Evolutionary conservation across 2,888 invertebrate species (phyloP).

Genomic region (Heliothis peltigera): DNA sequence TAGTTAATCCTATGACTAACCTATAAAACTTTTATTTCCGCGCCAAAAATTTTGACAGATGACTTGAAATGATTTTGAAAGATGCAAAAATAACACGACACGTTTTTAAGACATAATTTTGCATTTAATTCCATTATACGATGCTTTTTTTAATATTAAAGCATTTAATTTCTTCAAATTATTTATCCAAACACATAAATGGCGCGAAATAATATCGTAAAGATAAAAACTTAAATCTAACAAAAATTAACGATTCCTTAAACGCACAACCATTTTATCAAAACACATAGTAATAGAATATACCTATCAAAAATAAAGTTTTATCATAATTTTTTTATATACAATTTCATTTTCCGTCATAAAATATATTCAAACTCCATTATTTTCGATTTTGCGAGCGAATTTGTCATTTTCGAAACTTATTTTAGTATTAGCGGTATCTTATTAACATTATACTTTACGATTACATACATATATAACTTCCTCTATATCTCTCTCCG

Average conservation of each 20-base stretch:
- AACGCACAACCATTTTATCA: conserved; percentile 46
- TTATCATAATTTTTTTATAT: conserved; percentile 33
- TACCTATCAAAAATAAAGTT: conserved; percentile 47
- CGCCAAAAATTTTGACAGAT: conserved; percentile 11
- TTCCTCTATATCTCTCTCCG: too few relatives aligned
- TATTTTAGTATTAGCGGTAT: neutral
- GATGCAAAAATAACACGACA: too few relatives aligned
- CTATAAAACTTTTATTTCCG: conserved; percentile 25
- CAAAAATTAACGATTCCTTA: conserved; percentile 15
- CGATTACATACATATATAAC: too few relatives aligned
- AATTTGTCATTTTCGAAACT: conserved; percentile 7
- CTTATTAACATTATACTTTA: neutral
- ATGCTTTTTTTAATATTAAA: too few relatives aligned
- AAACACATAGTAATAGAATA: conserved; percentile 33
- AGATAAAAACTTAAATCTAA: conserved; percentile 6
- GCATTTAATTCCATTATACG: neutral
- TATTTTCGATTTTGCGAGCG: conserved; percentile 9
- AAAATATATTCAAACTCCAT: conserved; percentile 2
- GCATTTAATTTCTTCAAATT: neutral
- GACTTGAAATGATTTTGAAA: neutral
- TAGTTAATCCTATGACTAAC: conserved; percentile 22
- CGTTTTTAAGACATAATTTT: neutral
- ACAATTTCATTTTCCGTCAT: conserved; percentile 21
- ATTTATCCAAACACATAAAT: neutral
- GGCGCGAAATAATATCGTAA: conserved; percentile 41